Evolutionary conservation across 2,888 invertebrate genomes (phyloP).

Genomic region (Hedya salicella): DNA sequence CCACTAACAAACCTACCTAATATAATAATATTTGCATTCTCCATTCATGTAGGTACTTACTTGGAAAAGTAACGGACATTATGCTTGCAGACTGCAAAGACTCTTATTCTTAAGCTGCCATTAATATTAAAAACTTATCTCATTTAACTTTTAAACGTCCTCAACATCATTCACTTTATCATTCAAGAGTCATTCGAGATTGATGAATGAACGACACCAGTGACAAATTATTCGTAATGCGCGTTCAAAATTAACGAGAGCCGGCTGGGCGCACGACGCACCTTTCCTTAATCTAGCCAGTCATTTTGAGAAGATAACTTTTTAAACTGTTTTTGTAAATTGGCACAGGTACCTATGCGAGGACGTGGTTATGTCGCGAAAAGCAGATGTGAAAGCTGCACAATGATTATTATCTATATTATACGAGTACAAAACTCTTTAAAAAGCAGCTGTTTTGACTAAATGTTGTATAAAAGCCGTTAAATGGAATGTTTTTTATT

Average conservation of each 20-base stretch:
- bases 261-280: slow-evolving; percentile 53
- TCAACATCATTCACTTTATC: slow-evolving; percentile 35
- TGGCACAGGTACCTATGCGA: slow-evolving; percentile 40
- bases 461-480: slow-evolving; percentile 31
- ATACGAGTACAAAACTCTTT: slow-evolving; percentile 31
- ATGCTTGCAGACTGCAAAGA: slow-evolving; percentile 1
- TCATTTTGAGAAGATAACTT: slow-evolving; percentile 41
- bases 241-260: slow-evolving; percentile 53
- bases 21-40: no score
- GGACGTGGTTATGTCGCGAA: slow-evolving; percentile 33
- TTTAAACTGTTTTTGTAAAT: slow-evolving; percentile 41
- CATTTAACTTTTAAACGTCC: slow-evolving; percentile 36
- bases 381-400: slow-evolving; percentile 39
- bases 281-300: slow-evolving; percentile 52
- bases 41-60: neutral
- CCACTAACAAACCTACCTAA: no score
- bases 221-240: slow-evolving; percentile 47
- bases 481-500: slow-evolving; percentile 15
- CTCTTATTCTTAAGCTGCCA: neutral
- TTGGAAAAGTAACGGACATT: slow-evolving; percentile 46
- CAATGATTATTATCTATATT: slow-evolving; percentile 40
- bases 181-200: slow-evolving; percentile 45
- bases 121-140: slow-evolving; percentile 30
- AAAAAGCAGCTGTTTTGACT: slow-evolving; percentile 39
- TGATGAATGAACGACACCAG: slow-evolving; percentile 55